A percentile compares a stretch with the other conserved stretches of the same genome.
phyloP scores from a whole-genome alignment of 2,888 invertebrate species.

The Taenaris catops region DNA sequence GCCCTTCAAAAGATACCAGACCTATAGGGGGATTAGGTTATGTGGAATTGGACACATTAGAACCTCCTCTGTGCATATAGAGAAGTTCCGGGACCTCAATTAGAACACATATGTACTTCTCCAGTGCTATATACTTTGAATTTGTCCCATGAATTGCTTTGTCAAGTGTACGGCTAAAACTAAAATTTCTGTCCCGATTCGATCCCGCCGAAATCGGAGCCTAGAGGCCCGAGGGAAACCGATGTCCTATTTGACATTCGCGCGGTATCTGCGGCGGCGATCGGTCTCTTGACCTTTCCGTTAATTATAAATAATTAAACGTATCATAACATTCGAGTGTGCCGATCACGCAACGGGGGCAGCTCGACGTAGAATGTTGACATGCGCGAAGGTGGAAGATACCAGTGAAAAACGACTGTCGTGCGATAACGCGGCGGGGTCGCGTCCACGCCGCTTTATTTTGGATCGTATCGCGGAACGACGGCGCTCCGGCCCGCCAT shows the following conservation, averaged over 20 bases:
- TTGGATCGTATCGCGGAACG: not conserved
- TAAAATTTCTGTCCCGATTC: too few relatives aligned
- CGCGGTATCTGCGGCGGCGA: constrained; percentile 33
- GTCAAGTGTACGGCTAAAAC: too few relatives aligned
- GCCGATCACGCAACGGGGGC: constrained; percentile 32
- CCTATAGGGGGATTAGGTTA: too few relatives aligned
- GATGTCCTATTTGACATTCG: constrained; percentile 46
- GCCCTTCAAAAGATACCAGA: too few relatives aligned
- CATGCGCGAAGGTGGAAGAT: not conserved
- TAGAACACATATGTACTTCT: too few relatives aligned
- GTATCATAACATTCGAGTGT: constrained; percentile 31
- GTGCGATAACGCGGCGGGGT: not conserved
- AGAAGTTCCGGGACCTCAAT: too few relatives aligned
- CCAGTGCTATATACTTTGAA: too few relatives aligned
- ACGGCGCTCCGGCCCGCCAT: not conserved
- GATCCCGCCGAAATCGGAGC: not conserved
- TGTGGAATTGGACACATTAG: not conserved
- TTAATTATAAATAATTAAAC: constrained; percentile 26
- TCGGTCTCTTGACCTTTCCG: constrained; percentile 34
- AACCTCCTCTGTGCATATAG: too few relatives aligned
- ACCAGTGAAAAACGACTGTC: not conserved
- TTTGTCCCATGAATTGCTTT: too few relatives aligned
- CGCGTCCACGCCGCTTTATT: not conserved
- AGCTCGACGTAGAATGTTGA: not conserved
- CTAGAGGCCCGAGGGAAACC: constrained; percentile 1